These are phyloP conservation scores for Cataglyphis hispanica DNA, from an alignment of 1,140 invertebrate genomes.

Conservation along the genomic window DNA sequence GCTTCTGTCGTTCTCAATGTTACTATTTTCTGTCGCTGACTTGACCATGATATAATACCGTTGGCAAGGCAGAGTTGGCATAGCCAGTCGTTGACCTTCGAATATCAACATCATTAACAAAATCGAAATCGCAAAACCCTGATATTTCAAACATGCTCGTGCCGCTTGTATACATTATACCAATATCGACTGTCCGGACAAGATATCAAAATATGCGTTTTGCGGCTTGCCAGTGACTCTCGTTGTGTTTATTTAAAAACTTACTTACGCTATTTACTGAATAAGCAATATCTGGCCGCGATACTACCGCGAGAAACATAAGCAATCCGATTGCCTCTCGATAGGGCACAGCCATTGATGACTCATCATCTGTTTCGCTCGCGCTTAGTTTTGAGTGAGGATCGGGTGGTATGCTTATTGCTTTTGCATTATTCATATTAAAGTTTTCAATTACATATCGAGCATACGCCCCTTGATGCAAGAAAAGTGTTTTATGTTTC, in stretches of 20 bases:
- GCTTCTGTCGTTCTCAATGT: too few species aligned
- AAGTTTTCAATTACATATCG: neutral
- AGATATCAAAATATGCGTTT: conserved; percentile 28
- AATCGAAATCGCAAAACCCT: conserved; percentile 27
- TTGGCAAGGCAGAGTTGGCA: neutral
- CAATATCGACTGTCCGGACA: neutral
- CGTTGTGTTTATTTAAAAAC: conserved; percentile 67
- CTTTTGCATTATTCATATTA: neutral
- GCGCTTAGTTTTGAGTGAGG: too few species aligned
- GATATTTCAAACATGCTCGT: neutral
- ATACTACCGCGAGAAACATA: neutral
- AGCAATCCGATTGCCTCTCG: neutral
- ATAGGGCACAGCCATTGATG: too few species aligned
- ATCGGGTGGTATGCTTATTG: neutral
- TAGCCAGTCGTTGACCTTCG: neutral
- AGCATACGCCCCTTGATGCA: neutral
- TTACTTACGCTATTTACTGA: conserved; percentile 43
- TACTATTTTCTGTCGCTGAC: neutral
- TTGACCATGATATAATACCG: neutral
- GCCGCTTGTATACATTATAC: conserved; percentile 8
- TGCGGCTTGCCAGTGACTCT: conserved; percentile 15
- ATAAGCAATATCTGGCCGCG: neutral
- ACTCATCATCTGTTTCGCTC: too few species aligned
- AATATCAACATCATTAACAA: neutral
- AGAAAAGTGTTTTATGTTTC: neutral